Evolutionary conservation across 2,888 invertebrate genomes (phyloP), one percentile per base, ranked within the genome.

Genomic region (Xylocampa areola): DNA sequence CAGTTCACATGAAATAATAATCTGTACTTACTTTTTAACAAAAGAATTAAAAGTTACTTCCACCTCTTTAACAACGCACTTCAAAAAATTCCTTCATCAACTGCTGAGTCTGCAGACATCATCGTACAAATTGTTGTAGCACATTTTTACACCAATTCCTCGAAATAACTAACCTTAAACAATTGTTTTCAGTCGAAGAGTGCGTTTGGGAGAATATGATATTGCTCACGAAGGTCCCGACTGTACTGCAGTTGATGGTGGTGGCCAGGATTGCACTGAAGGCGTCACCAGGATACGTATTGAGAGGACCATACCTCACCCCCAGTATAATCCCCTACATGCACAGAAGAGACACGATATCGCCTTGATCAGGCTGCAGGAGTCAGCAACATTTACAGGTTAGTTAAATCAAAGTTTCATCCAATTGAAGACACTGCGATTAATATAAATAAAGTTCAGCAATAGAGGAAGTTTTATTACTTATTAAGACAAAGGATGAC

Each of bases 191-290:
- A 73, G 73, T 13, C 61, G 45, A 16, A 61, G 41, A 35, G 67
- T 67, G 7, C 67, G 85, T 14, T 79, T 95, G 0, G 95, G 94
- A 1, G 95, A 95, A 75, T 94, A 90, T 79, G 84, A 95, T 76
- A 89, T 79, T 0, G 67, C 75, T 0, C 86, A 87, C 21, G 54
- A 66, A 0, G 87, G 86, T 0, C 45, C 50, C 0, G 95, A 95
- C 74, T 95, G 95, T 64, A 74, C 85, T 0, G 29, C 53, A 1
- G 72, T 68, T 0, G 76, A 70, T 3, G 83, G 80, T 0, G 85
- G 82, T 0, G 88, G 81, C 0, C 59, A 64, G 1, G 88, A 88
- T 39, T 95, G 95, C 77, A 92, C 91, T 0, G 84, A 88, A 0
- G 87, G 87, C 5, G 82, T 84, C 0, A 78, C 87, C 11, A 79